These are phyloP conservation scores for Lepidonotus clava DNA, from an alignment of 2,888 invertebrate species.

Conservation along the genomic window DNA sequence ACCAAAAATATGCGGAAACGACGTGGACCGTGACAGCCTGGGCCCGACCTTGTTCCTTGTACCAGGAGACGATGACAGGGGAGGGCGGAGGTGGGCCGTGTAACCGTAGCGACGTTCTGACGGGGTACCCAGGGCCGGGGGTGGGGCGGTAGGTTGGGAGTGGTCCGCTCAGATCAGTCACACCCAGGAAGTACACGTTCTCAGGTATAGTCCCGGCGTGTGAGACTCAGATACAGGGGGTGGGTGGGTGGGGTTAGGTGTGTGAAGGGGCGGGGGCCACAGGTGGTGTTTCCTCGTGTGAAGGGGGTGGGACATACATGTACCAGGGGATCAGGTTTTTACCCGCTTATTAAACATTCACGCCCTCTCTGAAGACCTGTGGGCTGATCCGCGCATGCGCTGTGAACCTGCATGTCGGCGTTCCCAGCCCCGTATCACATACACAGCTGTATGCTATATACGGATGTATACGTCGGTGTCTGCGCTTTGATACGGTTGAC, in stretches of 20 bases:
- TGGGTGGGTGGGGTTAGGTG: not conserved
- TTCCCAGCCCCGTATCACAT: slow-evolving; percentile 7
- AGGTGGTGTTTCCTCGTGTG: no score
- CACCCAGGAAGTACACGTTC: not conserved
- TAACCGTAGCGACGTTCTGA: not conserved
- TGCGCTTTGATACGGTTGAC: no score
- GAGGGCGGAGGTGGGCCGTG: not conserved
- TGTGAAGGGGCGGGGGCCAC: not conserved
- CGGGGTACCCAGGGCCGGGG: not conserved
- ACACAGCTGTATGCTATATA: no score
- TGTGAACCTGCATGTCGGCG: not conserved
- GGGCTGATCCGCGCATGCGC: not conserved
- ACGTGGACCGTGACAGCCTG: not conserved
- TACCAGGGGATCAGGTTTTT: not conserved
- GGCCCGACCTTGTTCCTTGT: no score
- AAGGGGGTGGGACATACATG: no score
- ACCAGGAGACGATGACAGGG: slow-evolving; percentile 3
- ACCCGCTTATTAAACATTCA: not conserved
- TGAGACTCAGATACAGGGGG: not conserved
- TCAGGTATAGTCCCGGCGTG: no score
- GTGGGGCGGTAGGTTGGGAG: slow-evolving; percentile 11
- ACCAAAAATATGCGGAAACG: no score
- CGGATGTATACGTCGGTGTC: no score
- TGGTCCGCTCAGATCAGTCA: not conserved
- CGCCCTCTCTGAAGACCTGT: not conserved